Conservation (phyloP, 2,113 vertebrate species). For the Hippocampus mohnikei region DNA sequence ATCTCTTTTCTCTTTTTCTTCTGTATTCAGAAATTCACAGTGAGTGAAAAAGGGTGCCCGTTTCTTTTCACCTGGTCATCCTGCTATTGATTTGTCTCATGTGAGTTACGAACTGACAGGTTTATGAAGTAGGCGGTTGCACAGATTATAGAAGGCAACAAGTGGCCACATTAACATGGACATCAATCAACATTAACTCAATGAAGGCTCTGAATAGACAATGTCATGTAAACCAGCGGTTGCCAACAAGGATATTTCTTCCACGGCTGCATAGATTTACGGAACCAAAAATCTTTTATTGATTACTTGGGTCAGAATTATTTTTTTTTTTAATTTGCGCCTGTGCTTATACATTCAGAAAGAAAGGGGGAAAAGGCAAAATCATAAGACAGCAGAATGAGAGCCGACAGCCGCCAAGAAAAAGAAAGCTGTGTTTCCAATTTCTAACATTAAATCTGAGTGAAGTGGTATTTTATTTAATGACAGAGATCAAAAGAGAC, state of each 20-base stretch:
- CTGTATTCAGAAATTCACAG: neutral
- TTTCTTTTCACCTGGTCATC: slow-evolving; percentile 20
- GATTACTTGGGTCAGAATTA: neutral
- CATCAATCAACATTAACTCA: neutral
- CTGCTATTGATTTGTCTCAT: slow-evolving; percentile 29
- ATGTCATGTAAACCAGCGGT: neutral
- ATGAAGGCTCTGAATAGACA: neutral
- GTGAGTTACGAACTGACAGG: slow-evolving; percentile 9
- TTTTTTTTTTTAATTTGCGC: too few relatives aligned
- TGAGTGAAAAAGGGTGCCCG: slow-evolving; percentile 23
- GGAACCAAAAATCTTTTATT: too few relatives aligned
- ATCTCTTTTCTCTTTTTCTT: too few relatives aligned
- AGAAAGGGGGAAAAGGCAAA: too few relatives aligned
- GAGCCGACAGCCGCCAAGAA: too few relatives aligned
- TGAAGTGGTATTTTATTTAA: too few relatives aligned
- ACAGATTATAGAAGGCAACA: neutral
- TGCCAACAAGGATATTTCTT: neutral
- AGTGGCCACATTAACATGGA: neutral
- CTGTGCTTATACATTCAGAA: too few relatives aligned
- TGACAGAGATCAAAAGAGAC: neutral
- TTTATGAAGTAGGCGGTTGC: slow-evolving; percentile 13
- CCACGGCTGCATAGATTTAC: neutral
- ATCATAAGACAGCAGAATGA: too few relatives aligned
- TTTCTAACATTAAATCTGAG: too few relatives aligned
- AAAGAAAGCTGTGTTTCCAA: too few relatives aligned